Base-by-base conservation (phyloP, 2,113 vertebrate species). In the Clupea harengus region DNA sequence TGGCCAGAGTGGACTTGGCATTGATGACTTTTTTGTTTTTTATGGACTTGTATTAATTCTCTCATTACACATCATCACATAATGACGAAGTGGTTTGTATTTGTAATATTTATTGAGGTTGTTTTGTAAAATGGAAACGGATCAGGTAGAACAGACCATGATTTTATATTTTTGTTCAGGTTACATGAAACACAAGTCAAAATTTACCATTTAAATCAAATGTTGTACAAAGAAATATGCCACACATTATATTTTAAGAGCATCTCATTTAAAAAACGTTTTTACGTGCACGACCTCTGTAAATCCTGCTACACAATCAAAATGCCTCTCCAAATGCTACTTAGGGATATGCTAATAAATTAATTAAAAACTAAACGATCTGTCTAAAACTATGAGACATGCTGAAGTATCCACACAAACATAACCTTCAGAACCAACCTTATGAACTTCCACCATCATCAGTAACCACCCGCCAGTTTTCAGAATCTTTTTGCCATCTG, bases 151-250 rank as follows among this genome's bases (percentile, higher is more conserved):
- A 6, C 28, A 39, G 13, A 39, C 13, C 22, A 64, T 64, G 20
- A 22, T 17, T 17, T 32, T 39, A 44, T 78, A 10, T 78, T 10
- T 78, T 78, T 78, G 39, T 78, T 78, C 10, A 39, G 28, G 6
- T 78, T 44, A 13, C 72, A 60, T 20, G 22, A 60, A 60, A 20
- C 20, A 20, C 18, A 20, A 22, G 17, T 20, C 54, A 75, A 78
- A 78, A 78, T 32, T 78, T 78, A 78, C 72, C 39, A 78, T 44
- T 39, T 78, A 78, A 78, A 78, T 78, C 13, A 39, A 78, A 32
- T 39, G 39, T 78, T 78, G 28, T 39, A 78, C 72, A 78, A 32
- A 78, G 11, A 78, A 78, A 32, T 39, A 44, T 18, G 28, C 11
- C 13, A 39, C 32, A 44, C 72, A 78, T 39, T 22, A n/a, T 64